A percentile compares a stretch with the other conserved stretches of the same genome.
Evolutionary conservation across 2,888 invertebrate genomes (phyloP).

Genomic region (Eristalis tenax): DNA sequence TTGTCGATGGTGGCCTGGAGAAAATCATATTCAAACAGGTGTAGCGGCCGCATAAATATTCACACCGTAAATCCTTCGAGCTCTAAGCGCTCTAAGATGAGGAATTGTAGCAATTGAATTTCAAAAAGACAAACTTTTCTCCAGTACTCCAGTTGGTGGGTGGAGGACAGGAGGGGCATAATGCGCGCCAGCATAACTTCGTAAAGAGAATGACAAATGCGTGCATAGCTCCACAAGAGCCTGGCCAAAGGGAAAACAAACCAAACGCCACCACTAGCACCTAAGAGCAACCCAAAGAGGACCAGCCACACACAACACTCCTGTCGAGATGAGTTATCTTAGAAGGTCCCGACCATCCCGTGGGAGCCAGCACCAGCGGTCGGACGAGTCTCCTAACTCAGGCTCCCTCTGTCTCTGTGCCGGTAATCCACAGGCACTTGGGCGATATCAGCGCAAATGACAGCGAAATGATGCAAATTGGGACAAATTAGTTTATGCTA

Average conservation of each 20-base stretch:
- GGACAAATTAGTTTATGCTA: constrained; percentile 73
- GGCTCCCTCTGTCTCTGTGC: constrained; percentile 25
- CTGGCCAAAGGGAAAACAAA: constrained; percentile 66
- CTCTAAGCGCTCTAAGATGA: constrained; percentile 32
- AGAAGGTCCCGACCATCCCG: neutral
- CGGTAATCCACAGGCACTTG: constrained; percentile 70
- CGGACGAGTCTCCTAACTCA: neutral
- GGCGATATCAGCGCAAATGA: constrained; percentile 72
- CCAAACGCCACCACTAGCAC: constrained; percentile 30
- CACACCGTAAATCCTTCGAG: constrained; percentile 69
- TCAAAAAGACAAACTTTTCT: constrained; percentile 67
- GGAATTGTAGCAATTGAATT: constrained; percentile 65
- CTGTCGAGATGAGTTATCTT: constrained; percentile 63
- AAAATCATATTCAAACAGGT: constrained; percentile 74
- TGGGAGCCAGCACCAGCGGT: neutral
- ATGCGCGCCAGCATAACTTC: constrained; percentile 28
- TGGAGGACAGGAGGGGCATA: neutral
- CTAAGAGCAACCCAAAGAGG: constrained; percentile 14
- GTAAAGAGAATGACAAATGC: constrained; percentile 68
- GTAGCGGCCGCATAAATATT: constrained; percentile 73
- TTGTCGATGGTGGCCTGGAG: neutral
- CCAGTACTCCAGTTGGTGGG: neutral
- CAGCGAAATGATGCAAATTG: constrained; percentile 74
- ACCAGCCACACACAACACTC: constrained; percentile 12
- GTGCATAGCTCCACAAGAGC: constrained; percentile 51